Base-by-base conservation (phyloP, 1,140 invertebrate genomes). In the Bilobella aurantiaca region DNA sequence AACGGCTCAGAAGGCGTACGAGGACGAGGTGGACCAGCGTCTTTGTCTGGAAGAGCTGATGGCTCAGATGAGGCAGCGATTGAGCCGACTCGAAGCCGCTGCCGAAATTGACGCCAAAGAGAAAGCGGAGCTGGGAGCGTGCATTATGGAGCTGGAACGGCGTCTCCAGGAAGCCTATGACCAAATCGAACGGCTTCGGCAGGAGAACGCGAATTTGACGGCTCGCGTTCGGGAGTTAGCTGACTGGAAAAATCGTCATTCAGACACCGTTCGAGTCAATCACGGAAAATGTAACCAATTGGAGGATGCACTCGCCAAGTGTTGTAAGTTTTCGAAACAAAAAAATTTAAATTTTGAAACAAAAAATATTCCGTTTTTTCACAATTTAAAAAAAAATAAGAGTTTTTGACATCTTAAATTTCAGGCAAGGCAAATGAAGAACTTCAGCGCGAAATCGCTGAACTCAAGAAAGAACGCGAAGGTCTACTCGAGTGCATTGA, bases 281-380 rank as follows among this genome's bases (percentile, higher is more conserved):
- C 21, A 30, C 18, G 2, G 59, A 23, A 14, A 32, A 37, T 47
- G 31, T 18, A 32, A 63, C 34, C 62, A 71, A 47, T 28, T 71
- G 2, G 42, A 69, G 64, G 62, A 66, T 14, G 64, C 69, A n/a
- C 46, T 71, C 16, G 29, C 42, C 23, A 31, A 66, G 31, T 71
- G 69, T 31, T 68, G 69, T 67, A 62, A 62, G 58, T 27, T 8
- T 27, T 18, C n/a, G n/a, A n/a, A n/a, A n/a, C n/a, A n/a, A n/a
- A n/a, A n/a, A n/a, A n/a, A n/a, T n/a, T n/a, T n/a, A n/a, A n/a
- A n/a, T n/a, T n/a, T n/a, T n/a, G n/a, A n/a, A n/a, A n/a, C n/a
- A n/a, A n/a, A n/a, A n/a, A n/a, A n/a, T n/a, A n/a, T n/a, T n/a
- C n/a, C n/a, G n/a, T n/a, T n/a, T n/a, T n/a, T n/a, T n/a, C n/a